phyloP scores from a whole-genome alignment of 64 coral and sea anemone species.

The Stichodactyla helianthus region DNA sequence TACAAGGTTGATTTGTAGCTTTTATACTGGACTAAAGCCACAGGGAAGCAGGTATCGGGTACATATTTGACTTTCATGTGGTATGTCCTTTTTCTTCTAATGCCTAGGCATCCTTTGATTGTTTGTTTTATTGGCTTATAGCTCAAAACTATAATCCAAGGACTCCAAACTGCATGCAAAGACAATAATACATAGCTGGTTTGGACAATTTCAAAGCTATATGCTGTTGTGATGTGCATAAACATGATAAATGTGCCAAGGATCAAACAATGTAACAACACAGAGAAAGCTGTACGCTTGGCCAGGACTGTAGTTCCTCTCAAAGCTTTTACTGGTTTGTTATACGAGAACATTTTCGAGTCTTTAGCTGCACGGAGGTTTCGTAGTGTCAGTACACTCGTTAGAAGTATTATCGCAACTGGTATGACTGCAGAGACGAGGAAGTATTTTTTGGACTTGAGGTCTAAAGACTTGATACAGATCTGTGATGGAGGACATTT shows the following conservation, averaged over 20 bases:
- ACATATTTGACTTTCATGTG: neutral
- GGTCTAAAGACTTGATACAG: neutral
- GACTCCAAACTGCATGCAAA: neutral
- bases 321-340: neutral
- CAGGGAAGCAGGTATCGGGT: neutral
- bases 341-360: neutral
- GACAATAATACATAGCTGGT: neutral
- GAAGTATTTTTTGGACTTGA: neutral
- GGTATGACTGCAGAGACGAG: neutral
- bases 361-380: neutral
- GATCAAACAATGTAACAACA: neutral
- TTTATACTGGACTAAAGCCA: neutral
- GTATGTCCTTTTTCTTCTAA: neutral
- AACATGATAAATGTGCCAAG: neutral
- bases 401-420: neutral
- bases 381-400: neutral
- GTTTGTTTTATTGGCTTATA: neutral
- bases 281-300: neutral
- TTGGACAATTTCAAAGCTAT: neutral
- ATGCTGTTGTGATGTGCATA: neutral
- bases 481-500: neutral
- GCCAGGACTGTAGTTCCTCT: neutral
- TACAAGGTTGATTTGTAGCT: neutral
- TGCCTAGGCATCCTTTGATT: neutral
- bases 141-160: neutral